A percentile compares a stretch with the other conserved stretches of the same genome.
These are phyloP conservation scores for Antennarius maculatus DNA, from an alignment of 2,797 vertebrate genomes.

Conservation along the genomic window DNA sequence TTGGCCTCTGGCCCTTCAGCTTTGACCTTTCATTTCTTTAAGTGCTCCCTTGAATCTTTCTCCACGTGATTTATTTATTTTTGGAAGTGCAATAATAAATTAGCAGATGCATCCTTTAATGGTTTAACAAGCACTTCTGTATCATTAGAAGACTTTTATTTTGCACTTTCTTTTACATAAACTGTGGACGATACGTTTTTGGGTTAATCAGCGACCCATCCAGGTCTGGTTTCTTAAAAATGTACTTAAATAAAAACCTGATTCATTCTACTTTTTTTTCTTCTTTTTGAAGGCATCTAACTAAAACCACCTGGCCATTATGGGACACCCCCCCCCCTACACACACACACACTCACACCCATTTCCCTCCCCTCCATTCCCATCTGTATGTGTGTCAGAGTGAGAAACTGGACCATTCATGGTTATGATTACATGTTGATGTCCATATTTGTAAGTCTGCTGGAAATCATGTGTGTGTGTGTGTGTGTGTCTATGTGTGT, in stretches of 20 bases:
- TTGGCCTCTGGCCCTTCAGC: background rate
- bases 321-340: conserved; percentile 39
- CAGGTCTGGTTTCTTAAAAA: conserved; percentile 62
- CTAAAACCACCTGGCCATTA: conserved; percentile 80
- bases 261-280: conserved; percentile 47
- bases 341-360: too few species aligned
- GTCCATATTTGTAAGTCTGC: conserved; percentile 70
- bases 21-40: conserved; percentile 11
- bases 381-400: conserved; percentile 25
- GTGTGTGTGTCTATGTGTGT: conserved; percentile 24
- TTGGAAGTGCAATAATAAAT: conserved; percentile 1
- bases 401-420: conserved; percentile 52
- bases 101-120: background rate
- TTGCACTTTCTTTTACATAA: conserved; percentile 10
- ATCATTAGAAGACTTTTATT: background rate
- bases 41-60: background rate
- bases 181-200: conserved; percentile 10
- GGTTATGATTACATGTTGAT: conserved; percentile 73
- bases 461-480: conserved; percentile 46
- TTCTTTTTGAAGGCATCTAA: conserved; percentile 75
- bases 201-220: conserved; percentile 57
- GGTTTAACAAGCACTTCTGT: background rate
- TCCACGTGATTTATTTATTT: background rate
- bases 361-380: conserved; percentile 41
- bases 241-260: conserved; percentile 62